A percentile compares a stretch with the other conserved stretches of the same genome.
phyloP scores from a whole-genome alignment of 2,113 vertebrate genomes.

The Oriolus oriolus region DNA sequence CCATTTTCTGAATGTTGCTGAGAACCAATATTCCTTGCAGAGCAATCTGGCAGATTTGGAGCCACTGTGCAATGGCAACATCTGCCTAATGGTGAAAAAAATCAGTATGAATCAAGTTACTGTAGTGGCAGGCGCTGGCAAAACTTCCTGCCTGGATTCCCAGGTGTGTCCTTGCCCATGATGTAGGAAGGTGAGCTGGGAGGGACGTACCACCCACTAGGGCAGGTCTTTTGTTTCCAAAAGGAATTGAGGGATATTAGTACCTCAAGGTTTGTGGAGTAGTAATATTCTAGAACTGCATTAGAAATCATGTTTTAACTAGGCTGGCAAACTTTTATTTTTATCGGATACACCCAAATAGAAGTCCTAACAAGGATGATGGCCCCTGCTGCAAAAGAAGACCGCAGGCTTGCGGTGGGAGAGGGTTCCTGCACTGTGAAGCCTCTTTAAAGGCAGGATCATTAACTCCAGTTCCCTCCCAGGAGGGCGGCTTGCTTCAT shows the following conservation, averaged over 20 bases:
- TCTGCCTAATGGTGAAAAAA: not conserved
- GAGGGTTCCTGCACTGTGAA: not conserved
- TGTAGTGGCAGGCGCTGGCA: not conserved
- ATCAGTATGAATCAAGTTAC: not conserved
- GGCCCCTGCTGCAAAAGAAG: not conserved
- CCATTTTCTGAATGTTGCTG: not conserved
- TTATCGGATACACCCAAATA: not conserved
- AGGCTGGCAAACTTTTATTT: not conserved
- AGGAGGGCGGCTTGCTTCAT: not conserved
- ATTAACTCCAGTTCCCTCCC: not conserved
- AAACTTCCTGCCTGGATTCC: not conserved
- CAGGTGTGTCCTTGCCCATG: accelerated
- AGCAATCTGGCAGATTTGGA: not conserved
- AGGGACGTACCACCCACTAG: not conserved
- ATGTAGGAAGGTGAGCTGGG: not conserved
- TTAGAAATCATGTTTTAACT: not conserved
- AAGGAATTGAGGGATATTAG: not conserved
- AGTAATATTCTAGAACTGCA: not conserved
- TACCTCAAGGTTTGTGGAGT: accelerated
- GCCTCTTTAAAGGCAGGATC: not conserved
- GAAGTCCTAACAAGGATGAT: not conserved
- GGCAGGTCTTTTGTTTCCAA: not conserved
- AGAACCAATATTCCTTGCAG: not conserved
- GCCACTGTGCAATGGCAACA: not conserved
- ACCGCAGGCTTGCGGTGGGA: accelerated